Conservation (phyloP, 2,113 vertebrate species). For the Sphaerodactylus townsendi region DNA sequence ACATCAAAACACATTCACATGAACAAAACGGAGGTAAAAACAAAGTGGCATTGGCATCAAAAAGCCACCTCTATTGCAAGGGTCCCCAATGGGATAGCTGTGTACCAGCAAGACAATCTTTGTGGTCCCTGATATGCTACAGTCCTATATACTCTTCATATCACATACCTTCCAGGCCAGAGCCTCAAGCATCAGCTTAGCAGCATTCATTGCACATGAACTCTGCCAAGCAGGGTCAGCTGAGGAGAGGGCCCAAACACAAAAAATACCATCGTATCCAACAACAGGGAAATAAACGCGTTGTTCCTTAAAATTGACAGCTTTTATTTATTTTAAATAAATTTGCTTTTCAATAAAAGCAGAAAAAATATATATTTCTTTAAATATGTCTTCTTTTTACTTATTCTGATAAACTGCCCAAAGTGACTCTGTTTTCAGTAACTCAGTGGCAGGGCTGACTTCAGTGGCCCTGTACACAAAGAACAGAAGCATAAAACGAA, state of each 20-base stretch:
- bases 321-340: conserved; percentile 74
- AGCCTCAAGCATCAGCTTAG: neutral
- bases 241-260: neutral
- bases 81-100: neutral
- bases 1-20: conserved; percentile 1
- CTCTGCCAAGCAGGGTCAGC: neutral
- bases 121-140: conserved; percentile 13
- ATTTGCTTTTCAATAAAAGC: conserved; percentile 78
- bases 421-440: conserved; percentile 46
- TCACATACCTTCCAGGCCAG: neutral
- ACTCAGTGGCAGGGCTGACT: conserved; percentile 22
- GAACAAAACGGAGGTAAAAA: conserved; percentile 11
- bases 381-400: conserved; percentile 62
- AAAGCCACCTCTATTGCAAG: conserved; percentile 26
- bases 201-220: neutral
- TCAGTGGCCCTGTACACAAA: conserved; percentile 19
- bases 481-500: conserved; percentile 43
- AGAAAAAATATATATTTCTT: conserved; percentile 71
- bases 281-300: conserved; percentile 52
- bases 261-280: neutral
- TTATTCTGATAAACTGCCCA: conserved; percentile 58
- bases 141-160: conserved; percentile 3
- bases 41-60: conserved; percentile 4
- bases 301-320: conserved; percentile 55
- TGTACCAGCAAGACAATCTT: conserved; percentile 11